phyloP scores from a whole-genome alignment of 2,797 vertebrate species.

The Epinephelus awoara region DNA sequence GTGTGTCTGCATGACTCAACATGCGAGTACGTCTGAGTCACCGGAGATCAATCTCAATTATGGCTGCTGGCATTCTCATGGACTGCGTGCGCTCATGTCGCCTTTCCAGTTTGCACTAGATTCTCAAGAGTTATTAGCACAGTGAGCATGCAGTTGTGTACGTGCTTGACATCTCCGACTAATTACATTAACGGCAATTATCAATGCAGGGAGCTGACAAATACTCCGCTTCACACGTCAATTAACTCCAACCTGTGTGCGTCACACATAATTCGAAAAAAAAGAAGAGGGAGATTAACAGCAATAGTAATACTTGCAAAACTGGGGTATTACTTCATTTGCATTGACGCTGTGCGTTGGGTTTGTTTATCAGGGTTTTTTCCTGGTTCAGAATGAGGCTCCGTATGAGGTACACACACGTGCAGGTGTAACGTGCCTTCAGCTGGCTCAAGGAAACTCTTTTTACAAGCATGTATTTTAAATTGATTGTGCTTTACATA shows the following conservation, averaged over 20 bases:
- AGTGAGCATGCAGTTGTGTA: background rate
- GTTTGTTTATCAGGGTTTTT: no score
- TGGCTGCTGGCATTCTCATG: background rate
- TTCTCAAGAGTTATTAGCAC: slow-evolving; percentile 11
- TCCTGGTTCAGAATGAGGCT: no score
- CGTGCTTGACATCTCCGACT: slow-evolving; percentile 23
- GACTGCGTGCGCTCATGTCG: background rate
- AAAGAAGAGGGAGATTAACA: background rate
- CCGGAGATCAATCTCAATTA: slow-evolving; percentile 38
- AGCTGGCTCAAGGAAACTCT: no score
- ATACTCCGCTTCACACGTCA: slow-evolving; percentile 28
- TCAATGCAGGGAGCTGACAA: slow-evolving; percentile 33
- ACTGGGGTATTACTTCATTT: background rate
- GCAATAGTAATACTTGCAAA: background rate
- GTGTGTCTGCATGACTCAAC: background rate
- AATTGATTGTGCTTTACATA: no score
- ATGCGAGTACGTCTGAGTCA: background rate
- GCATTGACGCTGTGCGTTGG: background rate
- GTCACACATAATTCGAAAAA: slow-evolving; percentile 22
- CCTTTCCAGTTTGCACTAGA: background rate
- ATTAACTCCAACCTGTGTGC: slow-evolving; percentile 19
- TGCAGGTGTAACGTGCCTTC: no score
- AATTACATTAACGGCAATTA: slow-evolving; percentile 59
- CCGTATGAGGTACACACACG: no score
- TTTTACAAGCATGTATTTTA: no score